phyloP scores from a whole-genome alignment of 2,113 vertebrate genomes.

The Microcebus griseorufus region DNA sequence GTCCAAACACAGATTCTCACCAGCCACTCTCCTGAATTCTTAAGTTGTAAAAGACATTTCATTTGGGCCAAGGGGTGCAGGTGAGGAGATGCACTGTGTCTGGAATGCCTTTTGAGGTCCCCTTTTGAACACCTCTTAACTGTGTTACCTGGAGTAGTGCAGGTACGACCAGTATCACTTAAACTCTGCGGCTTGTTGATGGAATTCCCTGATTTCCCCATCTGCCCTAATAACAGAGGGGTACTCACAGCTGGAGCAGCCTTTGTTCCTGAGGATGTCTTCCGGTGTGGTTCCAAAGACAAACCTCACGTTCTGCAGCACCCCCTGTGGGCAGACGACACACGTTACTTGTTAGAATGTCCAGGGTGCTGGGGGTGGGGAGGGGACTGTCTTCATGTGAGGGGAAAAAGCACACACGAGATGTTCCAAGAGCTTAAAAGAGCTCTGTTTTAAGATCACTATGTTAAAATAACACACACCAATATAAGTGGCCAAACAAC shows the following conservation, averaged over 20 bases:
- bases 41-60: background rate
- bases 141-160: background rate
- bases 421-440: background rate
- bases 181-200: background rate
- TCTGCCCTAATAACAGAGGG: constrained; percentile 1
- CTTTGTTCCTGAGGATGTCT: constrained; percentile 95
- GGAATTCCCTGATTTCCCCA: background rate
- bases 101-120: background rate
- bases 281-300: constrained; percentile 96
- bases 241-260: constrained; percentile 93
- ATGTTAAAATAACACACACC: constrained; percentile 35
- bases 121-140: background rate
- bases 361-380: background rate
- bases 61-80: background rate
- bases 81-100: background rate
- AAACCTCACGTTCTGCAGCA: constrained; percentile 97
- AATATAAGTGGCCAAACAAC: background rate
- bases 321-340: constrained; percentile 89
- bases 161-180: background rate
- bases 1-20: background rate
- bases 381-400: too few relatives aligned
- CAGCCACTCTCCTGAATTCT: background rate
- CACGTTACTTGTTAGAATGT: background rate
- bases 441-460: background rate
- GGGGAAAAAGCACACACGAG: background rate